phyloP scores from a whole-genome alignment of 1,140 invertebrate species.

The Drosophila carrolli region DNA sequence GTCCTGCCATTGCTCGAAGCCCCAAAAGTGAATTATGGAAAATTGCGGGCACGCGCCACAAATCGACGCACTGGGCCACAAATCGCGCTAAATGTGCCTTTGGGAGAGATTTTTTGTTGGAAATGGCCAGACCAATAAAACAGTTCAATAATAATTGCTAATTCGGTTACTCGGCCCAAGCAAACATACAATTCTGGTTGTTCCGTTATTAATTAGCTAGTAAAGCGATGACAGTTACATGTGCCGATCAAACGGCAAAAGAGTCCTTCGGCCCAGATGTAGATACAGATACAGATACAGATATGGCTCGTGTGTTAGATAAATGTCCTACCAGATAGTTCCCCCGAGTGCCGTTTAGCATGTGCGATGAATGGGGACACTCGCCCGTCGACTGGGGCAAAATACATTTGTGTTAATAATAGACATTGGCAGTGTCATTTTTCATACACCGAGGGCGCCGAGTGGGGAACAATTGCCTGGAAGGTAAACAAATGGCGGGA shows the following conservation, averaged over 20 bases:
- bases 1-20: conserved; percentile 24
- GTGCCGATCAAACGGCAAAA: conserved; percentile 29
- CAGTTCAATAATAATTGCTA: conserved; percentile 52
- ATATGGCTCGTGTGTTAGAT: conserved; percentile 41
- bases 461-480: conserved; percentile 1
- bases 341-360: conserved; percentile 72
- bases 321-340: conserved; percentile 60
- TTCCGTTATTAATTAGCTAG: conserved; percentile 60
- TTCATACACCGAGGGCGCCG: conserved; percentile 50
- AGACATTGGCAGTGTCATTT: conserved; percentile 72
- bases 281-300: conserved; percentile 13
- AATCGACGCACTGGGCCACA: conserved; percentile 53
- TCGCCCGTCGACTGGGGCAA: conserved; percentile 27
- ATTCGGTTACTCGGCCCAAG: conserved; percentile 17
- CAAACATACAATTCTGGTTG: conserved; percentile 32
- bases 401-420: conserved; percentile 79
- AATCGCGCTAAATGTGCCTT: conserved; percentile 51
- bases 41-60: conserved; percentile 54
- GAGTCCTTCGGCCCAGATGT: conserved; percentile 44
- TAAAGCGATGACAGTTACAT: conserved; percentile 58
- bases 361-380: conserved; percentile 76
- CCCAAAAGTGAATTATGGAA: conserved; percentile 29
- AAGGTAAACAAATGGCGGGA: conserved; percentile 39
- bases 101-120: conserved; percentile 34
- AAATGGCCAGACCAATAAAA: conserved; percentile 37